A percentile compares a stretch with the other conserved stretches of the same genome.
Evolutionary conservation across 2,113 vertebrate species (phyloP).

Genomic region (Miniopterus natalensis): DNA sequence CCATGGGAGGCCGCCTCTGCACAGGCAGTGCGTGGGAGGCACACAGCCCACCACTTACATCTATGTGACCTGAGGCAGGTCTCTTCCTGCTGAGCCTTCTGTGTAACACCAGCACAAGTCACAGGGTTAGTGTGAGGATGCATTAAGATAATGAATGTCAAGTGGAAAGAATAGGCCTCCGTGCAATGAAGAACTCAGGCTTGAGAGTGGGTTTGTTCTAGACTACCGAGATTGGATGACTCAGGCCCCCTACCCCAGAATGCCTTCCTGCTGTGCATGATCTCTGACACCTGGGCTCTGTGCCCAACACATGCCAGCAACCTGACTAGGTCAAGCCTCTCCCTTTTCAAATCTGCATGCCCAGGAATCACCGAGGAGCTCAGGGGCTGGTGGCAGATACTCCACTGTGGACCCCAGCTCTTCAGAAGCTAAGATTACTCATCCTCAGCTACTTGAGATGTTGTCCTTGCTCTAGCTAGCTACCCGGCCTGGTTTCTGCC

Average conservation of each 20-base stretch:
- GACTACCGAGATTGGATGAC: neutral
- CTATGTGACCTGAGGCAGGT: constrained; percentile 49
- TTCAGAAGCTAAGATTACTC: neutral
- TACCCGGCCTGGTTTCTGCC: neutral
- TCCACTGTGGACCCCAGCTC: neutral
- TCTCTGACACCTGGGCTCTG: neutral
- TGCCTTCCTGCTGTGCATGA: neutral
- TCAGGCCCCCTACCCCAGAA: constrained; percentile 22
- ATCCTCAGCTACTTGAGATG: neutral
- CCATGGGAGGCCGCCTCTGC: neutral
- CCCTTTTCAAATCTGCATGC: neutral
- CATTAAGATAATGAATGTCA: constrained; percentile 55
- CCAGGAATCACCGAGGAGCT: neutral
- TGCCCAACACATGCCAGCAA: neutral
- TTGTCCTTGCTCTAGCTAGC: neutral
- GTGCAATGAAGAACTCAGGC: neutral
- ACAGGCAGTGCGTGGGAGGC: neutral
- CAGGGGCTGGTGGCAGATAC: neutral
- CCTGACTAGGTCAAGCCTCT: neutral
- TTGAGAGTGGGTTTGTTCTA: constrained; percentile 11
- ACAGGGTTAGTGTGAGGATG: constrained; percentile 39
- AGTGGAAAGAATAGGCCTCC: neutral
- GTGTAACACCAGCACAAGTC: neutral
- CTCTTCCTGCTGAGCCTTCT: constrained; percentile 8
- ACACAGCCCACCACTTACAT: constrained; percentile 59